Evolutionary conservation across 2,113 vertebrate genomes (phyloP).

Genomic region (Axis porcinus): DNA sequence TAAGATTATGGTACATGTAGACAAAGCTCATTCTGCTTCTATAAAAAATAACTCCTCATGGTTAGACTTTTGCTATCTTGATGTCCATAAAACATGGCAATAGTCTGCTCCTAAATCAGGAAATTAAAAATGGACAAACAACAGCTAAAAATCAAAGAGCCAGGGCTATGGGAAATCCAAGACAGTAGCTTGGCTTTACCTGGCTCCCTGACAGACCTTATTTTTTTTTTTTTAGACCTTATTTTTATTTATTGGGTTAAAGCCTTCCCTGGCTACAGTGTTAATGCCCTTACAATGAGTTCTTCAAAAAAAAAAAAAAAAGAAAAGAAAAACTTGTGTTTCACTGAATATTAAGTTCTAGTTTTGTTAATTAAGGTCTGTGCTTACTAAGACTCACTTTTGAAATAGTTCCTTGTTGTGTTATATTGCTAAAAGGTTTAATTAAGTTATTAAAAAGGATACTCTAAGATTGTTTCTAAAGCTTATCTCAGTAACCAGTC

Average conservation of each 20-base stretch:
- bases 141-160: background rate
- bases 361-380: background rate
- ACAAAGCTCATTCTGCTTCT: background rate
- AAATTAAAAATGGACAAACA: background rate
- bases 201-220: background rate
- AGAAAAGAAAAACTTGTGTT: background rate
- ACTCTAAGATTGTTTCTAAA: background rate
- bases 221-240: background rate
- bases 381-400: background rate
- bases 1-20: background rate
- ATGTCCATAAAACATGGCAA: background rate
- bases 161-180: background rate
- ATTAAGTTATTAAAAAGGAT: background rate
- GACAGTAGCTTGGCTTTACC: background rate
- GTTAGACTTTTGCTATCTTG: background rate
- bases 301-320: background rate
- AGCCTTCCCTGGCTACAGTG: background rate
- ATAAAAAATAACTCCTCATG: background rate
- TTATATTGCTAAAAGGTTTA: background rate
- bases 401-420: background rate
- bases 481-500: background rate
- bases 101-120: background rate
- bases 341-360: background rate
- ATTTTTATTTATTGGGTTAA: background rate
- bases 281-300: background rate